phyloP scores from a whole-genome alignment of 2,797 vertebrate species.

The Melanotaenia trifasciata region DNA sequence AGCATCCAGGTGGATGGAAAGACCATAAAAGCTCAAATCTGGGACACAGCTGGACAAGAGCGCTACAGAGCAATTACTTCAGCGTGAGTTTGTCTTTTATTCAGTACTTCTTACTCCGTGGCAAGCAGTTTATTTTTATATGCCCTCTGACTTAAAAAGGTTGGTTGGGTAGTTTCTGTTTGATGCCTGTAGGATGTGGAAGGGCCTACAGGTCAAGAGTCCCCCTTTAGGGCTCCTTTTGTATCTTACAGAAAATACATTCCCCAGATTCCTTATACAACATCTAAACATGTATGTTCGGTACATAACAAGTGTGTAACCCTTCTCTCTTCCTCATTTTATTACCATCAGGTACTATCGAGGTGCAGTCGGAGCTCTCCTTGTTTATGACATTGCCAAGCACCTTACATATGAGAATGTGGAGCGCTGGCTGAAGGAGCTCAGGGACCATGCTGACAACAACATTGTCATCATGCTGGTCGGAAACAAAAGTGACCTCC shows the following conservation, averaged over 20 bases:
- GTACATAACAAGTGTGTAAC: neutral
- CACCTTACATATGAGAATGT: constrained; percentile 95
- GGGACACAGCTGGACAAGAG: constrained; percentile 97
- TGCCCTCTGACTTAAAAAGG: neutral
- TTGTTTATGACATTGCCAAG: constrained; percentile 96
- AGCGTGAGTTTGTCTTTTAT: constrained; percentile 86
- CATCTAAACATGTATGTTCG: neutral
- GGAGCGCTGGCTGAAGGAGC: constrained; percentile 96
- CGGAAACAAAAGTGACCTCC: constrained; percentile 96
- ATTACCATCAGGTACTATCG: constrained; percentile 88
- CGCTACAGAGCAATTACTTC: constrained; percentile 97
- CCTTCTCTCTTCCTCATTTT: neutral
- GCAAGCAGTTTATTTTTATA: neutral
- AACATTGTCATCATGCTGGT: constrained; percentile 98
- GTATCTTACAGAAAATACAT: neutral
- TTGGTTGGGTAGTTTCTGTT: too few species aligned
- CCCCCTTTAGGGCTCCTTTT: neutral
- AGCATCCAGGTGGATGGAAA: constrained; percentile 97
- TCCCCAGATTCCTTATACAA: neutral
- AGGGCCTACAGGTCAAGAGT: neutral
- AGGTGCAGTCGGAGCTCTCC: constrained; percentile 91
- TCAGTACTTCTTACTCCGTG: neutral
- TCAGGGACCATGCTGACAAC: constrained; percentile 94
- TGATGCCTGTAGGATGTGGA: neutral
- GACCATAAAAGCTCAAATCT: constrained; percentile 97